A percentile compares a stretch with the other conserved stretches of the same genome.
Conservation (phyloP, 2,797 vertebrate genomes). For the Discoglossus pictus region DNA sequence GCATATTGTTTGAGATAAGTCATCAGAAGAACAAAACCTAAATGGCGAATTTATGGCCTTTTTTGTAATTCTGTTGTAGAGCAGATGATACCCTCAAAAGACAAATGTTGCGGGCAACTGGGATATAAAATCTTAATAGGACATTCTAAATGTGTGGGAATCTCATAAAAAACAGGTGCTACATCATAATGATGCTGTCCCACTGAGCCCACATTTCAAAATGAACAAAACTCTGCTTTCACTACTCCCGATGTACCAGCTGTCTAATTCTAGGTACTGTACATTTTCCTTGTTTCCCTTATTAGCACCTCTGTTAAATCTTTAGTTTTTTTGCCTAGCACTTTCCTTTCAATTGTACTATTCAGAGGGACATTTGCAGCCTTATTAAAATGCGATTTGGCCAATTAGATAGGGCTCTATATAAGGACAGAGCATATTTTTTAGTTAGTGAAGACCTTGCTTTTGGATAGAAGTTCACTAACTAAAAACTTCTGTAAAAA, state of each 20-base stretch:
- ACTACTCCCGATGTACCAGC: slow-evolving; percentile 17
- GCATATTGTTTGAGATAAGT: slow-evolving; percentile 35
- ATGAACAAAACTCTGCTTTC: slow-evolving; percentile 32
- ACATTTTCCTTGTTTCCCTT: not conserved
- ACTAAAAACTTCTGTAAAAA: no score
- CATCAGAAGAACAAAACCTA: slow-evolving; percentile 25
- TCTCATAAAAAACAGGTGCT: slow-evolving; percentile 49
- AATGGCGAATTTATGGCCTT: slow-evolving; percentile 38
- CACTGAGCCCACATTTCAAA: slow-evolving; percentile 42
- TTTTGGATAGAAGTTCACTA: no score
- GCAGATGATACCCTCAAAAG: slow-evolving; percentile 45
- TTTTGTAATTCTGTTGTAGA: slow-evolving; percentile 27
- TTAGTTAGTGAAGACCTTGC: no score
- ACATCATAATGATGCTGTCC: slow-evolving; percentile 41
- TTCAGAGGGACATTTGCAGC: slow-evolving; percentile 1
- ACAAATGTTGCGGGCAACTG: slow-evolving; percentile 47
- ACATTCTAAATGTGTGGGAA: slow-evolving; percentile 50
- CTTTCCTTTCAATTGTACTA: not conserved
- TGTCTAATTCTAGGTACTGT: slow-evolving; percentile 13
- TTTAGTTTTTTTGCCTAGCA: not conserved
- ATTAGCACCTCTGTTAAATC: slow-evolving; percentile 9
- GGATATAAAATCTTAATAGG: slow-evolving; percentile 49
- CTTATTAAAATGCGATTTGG: no score
- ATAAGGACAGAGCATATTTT: no score
- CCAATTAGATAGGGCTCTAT: no score